A percentile compares a stretch with the other conserved stretches of the same genome.
phyloP scores from a whole-genome alignment of 2,113 vertebrate species.

The Carassius carassius region DNA sequence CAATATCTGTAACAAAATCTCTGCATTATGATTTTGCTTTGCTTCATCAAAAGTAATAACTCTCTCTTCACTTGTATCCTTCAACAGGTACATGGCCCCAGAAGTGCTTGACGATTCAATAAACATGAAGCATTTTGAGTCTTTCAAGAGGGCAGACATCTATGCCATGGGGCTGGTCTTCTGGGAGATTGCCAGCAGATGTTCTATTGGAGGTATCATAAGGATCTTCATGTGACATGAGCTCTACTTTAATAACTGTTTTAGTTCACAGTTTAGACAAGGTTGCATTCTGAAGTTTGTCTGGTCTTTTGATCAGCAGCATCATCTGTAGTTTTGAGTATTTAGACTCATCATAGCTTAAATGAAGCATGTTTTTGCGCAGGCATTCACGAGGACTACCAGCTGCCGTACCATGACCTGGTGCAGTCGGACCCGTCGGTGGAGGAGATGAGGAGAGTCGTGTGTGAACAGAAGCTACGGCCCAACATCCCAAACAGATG shows the following conservation, averaged over 20 bases:
- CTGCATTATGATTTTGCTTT: background rate
- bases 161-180: constrained; percentile 99
- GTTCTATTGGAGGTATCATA: constrained; percentile 90
- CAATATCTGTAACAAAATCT: background rate
- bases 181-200: constrained; percentile 97
- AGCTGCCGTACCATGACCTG: constrained; percentile 96
- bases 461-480: constrained; percentile 97
- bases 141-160: constrained; percentile 98
- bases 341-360: background rate
- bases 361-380: background rate
- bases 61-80: constrained; percentile 33
- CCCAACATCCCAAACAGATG: constrained; percentile 99
- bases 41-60: background rate
- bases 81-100: constrained; percentile 96
- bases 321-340: constrained; percentile 40
- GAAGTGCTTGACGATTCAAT: constrained; percentile 99
- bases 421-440: constrained; percentile 98
- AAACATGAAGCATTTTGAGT: constrained; percentile 99
- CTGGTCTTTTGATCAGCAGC: background rate
- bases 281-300: background rate
- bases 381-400: constrained; percentile 99
- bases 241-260: background rate
- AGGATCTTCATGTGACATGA: background rate
- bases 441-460: constrained; percentile 99
- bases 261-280: no score